Conservation (phyloP, 2,797 vertebrate species). For the Rhinogobio ventralis region DNA sequence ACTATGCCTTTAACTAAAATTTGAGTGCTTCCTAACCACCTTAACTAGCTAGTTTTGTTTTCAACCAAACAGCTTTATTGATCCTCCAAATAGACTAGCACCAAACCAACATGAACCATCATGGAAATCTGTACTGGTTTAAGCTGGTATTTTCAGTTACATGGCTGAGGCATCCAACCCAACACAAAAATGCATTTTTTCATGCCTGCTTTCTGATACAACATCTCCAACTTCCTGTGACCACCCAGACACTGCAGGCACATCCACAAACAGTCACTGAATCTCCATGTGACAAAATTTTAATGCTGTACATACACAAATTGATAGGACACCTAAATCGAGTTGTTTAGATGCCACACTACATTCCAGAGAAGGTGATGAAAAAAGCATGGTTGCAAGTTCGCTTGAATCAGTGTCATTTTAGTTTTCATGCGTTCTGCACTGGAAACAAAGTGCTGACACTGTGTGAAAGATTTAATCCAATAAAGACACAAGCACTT, state of each 20-base stretch:
- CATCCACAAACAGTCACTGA: constrained; percentile 3
- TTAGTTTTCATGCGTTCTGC: constrained; percentile 73
- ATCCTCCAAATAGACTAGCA: not conserved
- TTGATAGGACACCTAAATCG: constrained; percentile 60
- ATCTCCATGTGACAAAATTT: constrained; percentile 28
- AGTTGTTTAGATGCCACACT: constrained; percentile 60
- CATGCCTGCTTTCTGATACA: constrained; percentile 11
- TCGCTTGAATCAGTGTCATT: constrained; percentile 68
- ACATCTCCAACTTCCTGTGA: constrained; percentile 14
- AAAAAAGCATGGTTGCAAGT: constrained; percentile 61
- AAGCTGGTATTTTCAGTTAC: not conserved
- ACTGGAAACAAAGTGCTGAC: constrained; percentile 67
- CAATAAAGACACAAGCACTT: constrained; percentile 76
- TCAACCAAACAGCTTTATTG: not conserved
- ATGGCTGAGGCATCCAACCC: constrained; percentile 10
- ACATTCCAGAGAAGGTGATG: constrained; percentile 58
- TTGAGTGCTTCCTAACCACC: not conserved
- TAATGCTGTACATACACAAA: constrained; percentile 55
- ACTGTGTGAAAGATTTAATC: constrained; percentile 76
- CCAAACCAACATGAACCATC: not conserved
- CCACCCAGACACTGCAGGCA: not conserved
- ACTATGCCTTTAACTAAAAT: too few species aligned
- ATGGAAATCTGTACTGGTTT: not conserved
- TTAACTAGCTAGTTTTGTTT: not conserved
- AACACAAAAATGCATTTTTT: constrained; percentile 32